Evolutionary conservation across 1,140 invertebrate genomes (phyloP).

Genomic region (Aphaenogaster rudis): DNA sequence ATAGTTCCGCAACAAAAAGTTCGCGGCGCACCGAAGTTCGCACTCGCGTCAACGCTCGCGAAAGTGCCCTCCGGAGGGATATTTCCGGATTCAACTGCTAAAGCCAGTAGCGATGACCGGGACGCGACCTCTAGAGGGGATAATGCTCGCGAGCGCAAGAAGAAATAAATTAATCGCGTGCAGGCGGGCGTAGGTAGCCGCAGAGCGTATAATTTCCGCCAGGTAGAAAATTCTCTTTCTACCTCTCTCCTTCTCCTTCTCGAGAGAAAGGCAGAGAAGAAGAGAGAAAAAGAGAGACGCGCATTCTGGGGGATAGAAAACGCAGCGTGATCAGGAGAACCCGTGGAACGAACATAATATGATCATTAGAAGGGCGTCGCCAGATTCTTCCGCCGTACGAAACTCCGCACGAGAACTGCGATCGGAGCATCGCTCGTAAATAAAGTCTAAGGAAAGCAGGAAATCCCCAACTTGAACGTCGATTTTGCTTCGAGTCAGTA

Average conservation of each 20-base stretch:
- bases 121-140: slow-evolving; percentile 60
- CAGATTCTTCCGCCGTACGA: slow-evolving; percentile 73
- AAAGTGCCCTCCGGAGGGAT: slow-evolving; percentile 62
- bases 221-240: slow-evolving; percentile 58
- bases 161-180: slow-evolving; percentile 76
- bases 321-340: slow-evolving; percentile 64
- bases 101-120: slow-evolving; percentile 57
- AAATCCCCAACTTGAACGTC: slow-evolving; percentile 58
- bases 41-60: slow-evolving; percentile 53
- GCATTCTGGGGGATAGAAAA: slow-evolving; percentile 22
- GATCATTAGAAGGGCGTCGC: slow-evolving; percentile 77
- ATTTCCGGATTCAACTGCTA: slow-evolving; percentile 62
- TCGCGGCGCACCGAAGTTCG: slow-evolving; percentile 20
- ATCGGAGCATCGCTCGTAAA: slow-evolving; percentile 64
- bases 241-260: neutral
- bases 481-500: slow-evolving; percentile 63
- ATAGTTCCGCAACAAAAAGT: slow-evolving; percentile 45
- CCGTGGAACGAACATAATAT: slow-evolving; percentile 74
- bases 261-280: neutral
- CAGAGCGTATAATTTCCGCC: slow-evolving; percentile 67
- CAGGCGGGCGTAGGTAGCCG: slow-evolving; percentile 47
- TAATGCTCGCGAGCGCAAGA: slow-evolving; percentile 47
- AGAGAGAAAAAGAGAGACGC: neutral
- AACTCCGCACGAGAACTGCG: slow-evolving; percentile 65
- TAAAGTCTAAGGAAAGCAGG: slow-evolving; percentile 59